phyloP scores from a whole-genome alignment of 2,888 invertebrate species.

The Liopterus haemorrhoidalis region DNA sequence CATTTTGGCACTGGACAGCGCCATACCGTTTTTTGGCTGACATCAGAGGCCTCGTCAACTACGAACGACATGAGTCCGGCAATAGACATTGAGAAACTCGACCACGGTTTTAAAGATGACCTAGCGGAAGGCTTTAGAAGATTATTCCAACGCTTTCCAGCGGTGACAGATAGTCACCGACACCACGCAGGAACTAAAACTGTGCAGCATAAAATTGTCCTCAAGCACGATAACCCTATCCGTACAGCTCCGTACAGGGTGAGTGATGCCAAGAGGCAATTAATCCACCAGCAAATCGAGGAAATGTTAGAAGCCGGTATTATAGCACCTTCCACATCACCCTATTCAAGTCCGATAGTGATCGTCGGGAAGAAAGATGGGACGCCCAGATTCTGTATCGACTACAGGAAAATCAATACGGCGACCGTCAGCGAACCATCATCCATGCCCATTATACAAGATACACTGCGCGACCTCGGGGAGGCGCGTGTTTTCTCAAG shows the following conservation, averaged over 20 bases:
- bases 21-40: constrained; percentile 1
- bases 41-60: not conserved
- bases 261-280: constrained; percentile 23
- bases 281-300: constrained; percentile 27
- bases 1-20: not conserved
- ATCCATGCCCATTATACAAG: constrained; percentile 26
- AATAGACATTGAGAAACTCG: not conserved
- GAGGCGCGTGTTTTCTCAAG: constrained; percentile 29
- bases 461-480: no score
- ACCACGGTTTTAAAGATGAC: no score
- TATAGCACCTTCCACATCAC: constrained; percentile 26
- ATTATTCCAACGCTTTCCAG: no score
- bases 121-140: no score
- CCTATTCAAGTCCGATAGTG: constrained; percentile 27
- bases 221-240: constrained; percentile 18
- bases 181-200: constrained; percentile 23
- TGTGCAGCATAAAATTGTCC: not conserved
- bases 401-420: constrained; percentile 29
- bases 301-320: constrained; percentile 28
- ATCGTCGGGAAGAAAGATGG: constrained; percentile 31
- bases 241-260: constrained; percentile 29
- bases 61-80: not conserved
- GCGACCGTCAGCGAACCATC: constrained; percentile 23
- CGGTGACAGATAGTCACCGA: constrained; percentile 23
- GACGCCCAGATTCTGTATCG: constrained; percentile 27